Evolutionary conservation across 1,140 invertebrate genomes (phyloP).

Genomic region (Drosophila jambulina): DNA sequence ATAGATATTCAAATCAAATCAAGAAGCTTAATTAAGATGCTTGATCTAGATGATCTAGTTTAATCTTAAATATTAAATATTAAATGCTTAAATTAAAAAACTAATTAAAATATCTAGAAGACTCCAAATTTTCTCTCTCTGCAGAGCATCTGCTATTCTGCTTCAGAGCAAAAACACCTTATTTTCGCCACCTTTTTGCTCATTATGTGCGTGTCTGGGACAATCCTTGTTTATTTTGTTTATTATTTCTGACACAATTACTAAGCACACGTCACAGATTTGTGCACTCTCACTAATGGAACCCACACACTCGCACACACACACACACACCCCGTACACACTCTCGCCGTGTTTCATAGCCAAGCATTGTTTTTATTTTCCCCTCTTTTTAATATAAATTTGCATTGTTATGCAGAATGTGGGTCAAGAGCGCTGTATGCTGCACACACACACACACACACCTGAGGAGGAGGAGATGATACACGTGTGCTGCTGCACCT

Average conservation of each 20-base stretch:
- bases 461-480: conserved; percentile 14
- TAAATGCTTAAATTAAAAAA: background rate
- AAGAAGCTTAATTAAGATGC: too few relatives aligned
- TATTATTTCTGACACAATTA: conserved; percentile 74
- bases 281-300: conserved; percentile 72
- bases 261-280: conserved; percentile 73
- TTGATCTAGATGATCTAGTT: too few relatives aligned
- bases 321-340: conserved; percentile 7
- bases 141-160: conserved; percentile 4
- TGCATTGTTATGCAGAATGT: conserved; percentile 67
- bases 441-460: background rate
- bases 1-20: too few relatives aligned
- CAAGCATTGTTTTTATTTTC: conserved; percentile 57
- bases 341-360: conserved; percentile 21
- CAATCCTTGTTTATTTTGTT: conserved; percentile 51
- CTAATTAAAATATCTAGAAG: background rate
- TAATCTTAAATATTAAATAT: too few relatives aligned
- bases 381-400: conserved; percentile 73
- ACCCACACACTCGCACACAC: conserved; percentile 15
- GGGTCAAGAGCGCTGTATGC: conserved; percentile 69
- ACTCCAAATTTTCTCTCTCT: background rate
- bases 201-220: conserved; percentile 63
- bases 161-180: background rate
- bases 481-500: conserved; percentile 45
- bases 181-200: conserved; percentile 30